Base-by-base conservation (phyloP, 2,888 invertebrate species). In the Leptothorax acervorum region DNA sequence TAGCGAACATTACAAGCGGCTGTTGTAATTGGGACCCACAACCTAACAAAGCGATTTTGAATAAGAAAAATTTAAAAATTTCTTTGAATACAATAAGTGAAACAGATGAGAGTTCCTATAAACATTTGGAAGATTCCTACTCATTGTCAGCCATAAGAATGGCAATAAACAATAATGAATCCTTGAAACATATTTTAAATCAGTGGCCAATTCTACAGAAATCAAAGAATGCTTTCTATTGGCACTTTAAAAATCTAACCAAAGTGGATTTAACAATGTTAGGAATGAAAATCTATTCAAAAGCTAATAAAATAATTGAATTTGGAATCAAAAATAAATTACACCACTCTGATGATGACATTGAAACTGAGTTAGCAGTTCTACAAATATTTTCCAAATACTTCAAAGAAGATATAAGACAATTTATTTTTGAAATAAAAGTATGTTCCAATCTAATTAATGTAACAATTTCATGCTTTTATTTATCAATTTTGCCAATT, bases 311-410 rank as follows among this genome's bases (percentile, higher is more conserved):
- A 23, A 23, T 55, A 55, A 55, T 55, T 55, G 55, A 23, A 1
- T 55, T 55, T 55, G 55, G 23, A 23, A 55, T 23, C 8, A 3
- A 55, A 55, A 11, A 55, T 55, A 23, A 55, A 55, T 55, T 55
- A 55, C 3, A 55, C 11, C 55, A 55, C 3, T 55, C 55, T 23
- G 23, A 55, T 3, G 11, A 55, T 55, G 11, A 55, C 11, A 23
- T 12, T 57, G 28, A 57, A 57, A 2, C 55, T 57, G 28, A 23
- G 3, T 28, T 28, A 12, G 28, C 55, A 57, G 55, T 57, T 57
- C 28, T 57, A 57, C 28, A 57, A 57, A 57, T 57, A 57, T 28
- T 57, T 57, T 57, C 23, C 28, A 57, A 57, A 57, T 57, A 57
- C 23, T 35, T 35, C 23, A 55, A 55, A 55, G 55, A 55, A 55